Evolutionary conservation across 2,797 vertebrate species (phyloP), one percentile per base, ranked within the genome.

Genomic region (Martes flavigula): DNA sequence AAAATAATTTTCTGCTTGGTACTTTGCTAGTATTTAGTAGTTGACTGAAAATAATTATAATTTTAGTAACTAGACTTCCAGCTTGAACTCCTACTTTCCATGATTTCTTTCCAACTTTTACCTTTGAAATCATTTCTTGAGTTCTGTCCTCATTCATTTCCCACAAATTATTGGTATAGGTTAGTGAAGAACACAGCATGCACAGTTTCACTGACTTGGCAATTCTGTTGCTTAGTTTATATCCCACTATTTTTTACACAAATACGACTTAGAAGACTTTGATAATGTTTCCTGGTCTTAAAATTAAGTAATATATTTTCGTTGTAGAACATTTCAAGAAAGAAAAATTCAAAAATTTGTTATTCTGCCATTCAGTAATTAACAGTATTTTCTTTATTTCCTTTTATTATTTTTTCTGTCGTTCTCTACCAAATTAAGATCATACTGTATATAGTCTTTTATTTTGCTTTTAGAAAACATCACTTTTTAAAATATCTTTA

Each of bases 391-490:
- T 62, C 60, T 62, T 75, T n/a, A 66, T 54, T 90, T 89, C 35
- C 35, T 79, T 77, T 46, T n/a, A 77, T 87, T 92, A 46, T 48
- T 66, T 93, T 56, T 90, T 17, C 27, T 51, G 62, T 64, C 12
- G 72, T 77, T 72, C 11, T 91, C 9, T 89, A 40, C 35, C 85
- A 90, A 78, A 58, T 86, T 90, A 97, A 46, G 8, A 60, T 92
- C 54, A 60, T 86, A 87, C 14, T 77, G 25, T 25, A 43, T 60
- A 87, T 60, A 78, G 73, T 82, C 15, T 51, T 48, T 14, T 51
- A 51, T 94, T 87, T 75, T 87, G 46, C 27, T 70, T 92, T 94
- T 92, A 91, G 91, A 91, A 94, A 72, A 68, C 54, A 54, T 54
- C 54, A 54, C 30, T 32, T 64, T 68, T 35, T 18, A 68, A 68